These are phyloP conservation scores for Caranx ignobilis DNA, from an alignment of 2,113 vertebrate genomes.

Conservation along the genomic window DNA sequence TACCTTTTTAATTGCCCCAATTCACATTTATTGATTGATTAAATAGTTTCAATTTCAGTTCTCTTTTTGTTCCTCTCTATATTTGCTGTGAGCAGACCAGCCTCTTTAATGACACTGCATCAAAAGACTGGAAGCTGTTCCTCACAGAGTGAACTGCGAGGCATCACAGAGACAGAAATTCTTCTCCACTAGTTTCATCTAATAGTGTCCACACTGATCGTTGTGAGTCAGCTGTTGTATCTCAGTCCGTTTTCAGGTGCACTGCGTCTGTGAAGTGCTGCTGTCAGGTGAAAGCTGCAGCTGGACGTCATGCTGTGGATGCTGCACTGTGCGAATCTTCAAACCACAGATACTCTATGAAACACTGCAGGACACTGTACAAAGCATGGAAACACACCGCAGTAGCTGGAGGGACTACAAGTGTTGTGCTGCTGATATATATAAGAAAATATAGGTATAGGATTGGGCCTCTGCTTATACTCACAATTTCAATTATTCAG, in stretches of 20 bases:
- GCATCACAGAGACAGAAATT: background rate
- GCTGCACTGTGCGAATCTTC: background rate
- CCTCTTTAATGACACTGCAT: background rate
- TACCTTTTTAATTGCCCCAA: background rate
- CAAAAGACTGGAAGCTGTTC: background rate
- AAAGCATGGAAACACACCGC: background rate
- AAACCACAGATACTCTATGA: background rate
- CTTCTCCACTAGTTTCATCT: background rate
- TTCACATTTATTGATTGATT: background rate
- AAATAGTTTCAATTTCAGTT: background rate
- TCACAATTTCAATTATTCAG: background rate
- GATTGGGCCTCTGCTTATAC: too few species aligned
- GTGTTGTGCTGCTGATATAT: too few species aligned
- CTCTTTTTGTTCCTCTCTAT: background rate
- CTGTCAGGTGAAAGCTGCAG: background rate
- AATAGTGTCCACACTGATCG: background rate
- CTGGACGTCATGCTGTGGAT: background rate
- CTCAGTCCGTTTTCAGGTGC: slow-evolving; percentile 13
- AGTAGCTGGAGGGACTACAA: background rate
- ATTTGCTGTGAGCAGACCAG: background rate
- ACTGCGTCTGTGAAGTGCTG: background rate
- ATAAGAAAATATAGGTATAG: background rate
- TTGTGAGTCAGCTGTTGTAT: background rate
- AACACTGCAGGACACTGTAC: background rate
- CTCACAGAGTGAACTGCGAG: background rate